Percentiles rank a stretch among this genome's conserved stretches.
These are phyloP conservation scores for Diplogasteroides magnus DNA, from an alignment of 1,140 invertebrate species.

Conservation along the genomic window DNA sequence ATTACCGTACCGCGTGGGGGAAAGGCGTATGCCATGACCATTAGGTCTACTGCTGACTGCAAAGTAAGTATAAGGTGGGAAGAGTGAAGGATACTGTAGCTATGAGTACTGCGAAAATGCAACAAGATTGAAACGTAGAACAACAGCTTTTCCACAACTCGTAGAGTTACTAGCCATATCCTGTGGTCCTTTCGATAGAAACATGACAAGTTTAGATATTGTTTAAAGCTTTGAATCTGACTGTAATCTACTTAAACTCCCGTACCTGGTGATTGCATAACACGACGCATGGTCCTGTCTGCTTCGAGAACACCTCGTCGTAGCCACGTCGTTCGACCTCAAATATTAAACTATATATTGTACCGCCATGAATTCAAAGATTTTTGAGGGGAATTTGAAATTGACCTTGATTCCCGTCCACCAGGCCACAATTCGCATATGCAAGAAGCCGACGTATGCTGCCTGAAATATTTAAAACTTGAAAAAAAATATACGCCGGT, in stretches of 20 bases:
- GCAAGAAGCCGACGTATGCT: constrained; percentile 5
- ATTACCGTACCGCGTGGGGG: constrained; percentile 31
- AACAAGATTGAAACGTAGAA: too few species aligned
- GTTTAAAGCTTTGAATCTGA: too few species aligned
- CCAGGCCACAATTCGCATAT: background rate
- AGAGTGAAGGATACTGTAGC: too few species aligned
- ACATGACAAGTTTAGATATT: too few species aligned
- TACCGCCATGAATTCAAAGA: background rate
- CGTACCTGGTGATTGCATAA: constrained; percentile 20
- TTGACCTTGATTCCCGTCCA: constrained; percentile 21
- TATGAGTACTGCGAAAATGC: too few species aligned
- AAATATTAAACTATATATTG: background rate
- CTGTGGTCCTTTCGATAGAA: too few species aligned
- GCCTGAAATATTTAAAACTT: constrained; percentile 15
- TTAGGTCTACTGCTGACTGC: constrained; percentile 21
- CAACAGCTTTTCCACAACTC: too few species aligned
- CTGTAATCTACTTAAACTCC: too few species aligned
- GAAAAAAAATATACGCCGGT: background rate
- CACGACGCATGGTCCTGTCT: constrained; percentile 4
- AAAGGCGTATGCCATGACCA: constrained; percentile 34
- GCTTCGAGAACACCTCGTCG: constrained; percentile 6
- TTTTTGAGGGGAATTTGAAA: too few species aligned
- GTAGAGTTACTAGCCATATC: too few species aligned
- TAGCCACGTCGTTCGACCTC: background rate
- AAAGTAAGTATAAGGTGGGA: too few species aligned